Conservation (phyloP, 2,888 invertebrate genomes). For the Xiphydria camelus region DNA sequence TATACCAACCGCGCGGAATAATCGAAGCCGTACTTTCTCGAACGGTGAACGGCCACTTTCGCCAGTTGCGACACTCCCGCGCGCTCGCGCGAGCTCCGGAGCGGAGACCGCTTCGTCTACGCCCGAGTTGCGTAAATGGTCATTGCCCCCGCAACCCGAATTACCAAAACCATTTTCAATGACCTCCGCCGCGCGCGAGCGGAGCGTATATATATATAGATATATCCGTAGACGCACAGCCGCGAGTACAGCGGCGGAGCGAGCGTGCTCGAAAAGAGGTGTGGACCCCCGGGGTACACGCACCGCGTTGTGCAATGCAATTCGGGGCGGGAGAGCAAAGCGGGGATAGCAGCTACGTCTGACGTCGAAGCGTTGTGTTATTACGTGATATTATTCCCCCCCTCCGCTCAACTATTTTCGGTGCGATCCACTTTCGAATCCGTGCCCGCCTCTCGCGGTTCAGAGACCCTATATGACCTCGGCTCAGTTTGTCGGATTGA, state of each 20-base stretch:
- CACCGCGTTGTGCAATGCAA: conserved; percentile 1
- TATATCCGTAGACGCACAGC: too few relatives aligned
- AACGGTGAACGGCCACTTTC: conserved; percentile 48
- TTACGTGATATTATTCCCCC: not conserved
- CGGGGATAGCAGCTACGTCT: too few relatives aligned
- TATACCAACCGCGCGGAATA: not conserved
- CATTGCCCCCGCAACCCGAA: conserved; percentile 50
- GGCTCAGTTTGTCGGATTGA: conserved; percentile 6
- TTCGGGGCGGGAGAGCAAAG: too few relatives aligned
- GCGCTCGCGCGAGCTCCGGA: conserved; percentile 19
- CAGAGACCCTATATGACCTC: conserved; percentile 15
- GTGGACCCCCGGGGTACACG: not conserved
- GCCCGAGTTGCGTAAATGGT: conserved; percentile 53
- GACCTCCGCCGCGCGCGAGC: too few relatives aligned
- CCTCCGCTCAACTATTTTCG: conserved; percentile 11
- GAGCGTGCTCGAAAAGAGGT: not conserved
- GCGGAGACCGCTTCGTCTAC: conserved; percentile 19
- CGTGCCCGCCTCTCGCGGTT: too few relatives aligned
- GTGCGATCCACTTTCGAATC: conserved; percentile 18
- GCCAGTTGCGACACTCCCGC: conserved; percentile 51
- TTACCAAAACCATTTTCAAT: too few relatives aligned
- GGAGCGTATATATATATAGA: too few relatives aligned
- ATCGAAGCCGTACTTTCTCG: conserved; percentile 46
- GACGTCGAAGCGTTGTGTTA: too few relatives aligned
- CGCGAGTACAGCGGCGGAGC: too few relatives aligned